phyloP scores from a whole-genome alignment of 1,140 invertebrate genomes.

The Aphaenogaster rudis region DNA sequence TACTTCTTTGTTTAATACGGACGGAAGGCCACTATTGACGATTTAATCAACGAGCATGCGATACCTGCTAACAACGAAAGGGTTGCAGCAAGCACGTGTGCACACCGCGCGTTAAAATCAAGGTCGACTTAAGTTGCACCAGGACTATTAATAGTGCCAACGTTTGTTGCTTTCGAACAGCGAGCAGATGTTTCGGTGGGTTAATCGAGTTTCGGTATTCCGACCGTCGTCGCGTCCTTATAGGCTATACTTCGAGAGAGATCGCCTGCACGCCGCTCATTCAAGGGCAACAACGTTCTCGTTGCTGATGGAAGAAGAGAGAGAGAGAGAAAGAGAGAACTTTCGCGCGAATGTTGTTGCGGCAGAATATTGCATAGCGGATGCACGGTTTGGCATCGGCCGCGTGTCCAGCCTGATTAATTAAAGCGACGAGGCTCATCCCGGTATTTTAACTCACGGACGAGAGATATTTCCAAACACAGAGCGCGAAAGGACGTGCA shows the following conservation, averaged over 20 bases:
- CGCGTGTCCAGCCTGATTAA: constrained; percentile 5
- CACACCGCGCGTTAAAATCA: constrained; percentile 47
- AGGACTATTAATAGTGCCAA: constrained; percentile 44
- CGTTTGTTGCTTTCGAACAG: constrained; percentile 48
- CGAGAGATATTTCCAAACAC: neutral
- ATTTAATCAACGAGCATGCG: neutral
- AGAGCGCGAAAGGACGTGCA: neutral
- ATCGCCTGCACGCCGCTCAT: constrained; percentile 9
- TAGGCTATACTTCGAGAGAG: neutral
- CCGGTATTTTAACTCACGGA: neutral
- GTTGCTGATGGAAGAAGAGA: neutral
- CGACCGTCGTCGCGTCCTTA: constrained; percentile 23
- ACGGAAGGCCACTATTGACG: neutral
- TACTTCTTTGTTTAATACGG: neutral
- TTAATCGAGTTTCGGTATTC: constrained; percentile 55
- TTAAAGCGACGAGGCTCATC: constrained; percentile 9
- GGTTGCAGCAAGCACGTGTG: constrained; percentile 5
- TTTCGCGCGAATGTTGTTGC: neutral
- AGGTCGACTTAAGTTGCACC: constrained; percentile 49
- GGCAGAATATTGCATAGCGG: neutral
- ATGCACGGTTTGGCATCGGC: neutral
- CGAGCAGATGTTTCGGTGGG: constrained; percentile 53
- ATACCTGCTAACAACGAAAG: constrained; percentile 19
- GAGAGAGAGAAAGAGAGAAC: neutral
- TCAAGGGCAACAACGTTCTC: constrained; percentile 49